Percentiles rank a stretch among this genome's conserved stretches.
phyloP scores from a whole-genome alignment of 2,797 vertebrate genomes.

The Neosalanx taihuensis region DNA sequence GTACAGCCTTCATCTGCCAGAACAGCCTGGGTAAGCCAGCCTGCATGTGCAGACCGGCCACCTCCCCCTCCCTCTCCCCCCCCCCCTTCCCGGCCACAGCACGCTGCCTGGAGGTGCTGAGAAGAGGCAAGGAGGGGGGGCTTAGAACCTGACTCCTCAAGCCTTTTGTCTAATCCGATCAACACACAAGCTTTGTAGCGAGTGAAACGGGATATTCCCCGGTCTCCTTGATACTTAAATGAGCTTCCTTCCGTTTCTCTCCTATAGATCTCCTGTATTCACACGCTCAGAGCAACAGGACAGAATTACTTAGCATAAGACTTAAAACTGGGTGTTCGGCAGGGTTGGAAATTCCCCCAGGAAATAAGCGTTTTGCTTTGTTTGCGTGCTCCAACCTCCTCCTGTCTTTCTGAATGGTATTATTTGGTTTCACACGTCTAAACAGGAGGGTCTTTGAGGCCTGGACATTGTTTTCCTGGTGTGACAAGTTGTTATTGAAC shows the following conservation, averaged over 20 bases:
- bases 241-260: neutral
- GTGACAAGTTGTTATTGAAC: constrained; percentile 17
- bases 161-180: constrained; percentile 21
- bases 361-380: constrained; percentile 26
- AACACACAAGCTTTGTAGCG: constrained; percentile 20
- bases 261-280: constrained; percentile 11
- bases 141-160: neutral
- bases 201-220: constrained; percentile 21
- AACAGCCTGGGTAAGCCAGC: neutral
- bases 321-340: neutral
- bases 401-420: constrained; percentile 12
- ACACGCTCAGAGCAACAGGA: constrained; percentile 19
- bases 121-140: neutral
- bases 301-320: constrained; percentile 15
- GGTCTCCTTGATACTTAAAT: constrained; percentile 10
- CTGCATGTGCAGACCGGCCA: constrained; percentile 11
- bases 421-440: constrained; percentile 29
- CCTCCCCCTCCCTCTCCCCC: neutral
- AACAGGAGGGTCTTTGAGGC: constrained; percentile 22
- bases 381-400: constrained; percentile 21
- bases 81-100: neutral
- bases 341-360: constrained; percentile 11
- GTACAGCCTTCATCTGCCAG: neutral
- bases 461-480: constrained; percentile 1
- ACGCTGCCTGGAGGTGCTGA: constrained; percentile 1